Conservation (phyloP, 2,113 vertebrate genomes). For the Fulmarus glacialis region DNA sequence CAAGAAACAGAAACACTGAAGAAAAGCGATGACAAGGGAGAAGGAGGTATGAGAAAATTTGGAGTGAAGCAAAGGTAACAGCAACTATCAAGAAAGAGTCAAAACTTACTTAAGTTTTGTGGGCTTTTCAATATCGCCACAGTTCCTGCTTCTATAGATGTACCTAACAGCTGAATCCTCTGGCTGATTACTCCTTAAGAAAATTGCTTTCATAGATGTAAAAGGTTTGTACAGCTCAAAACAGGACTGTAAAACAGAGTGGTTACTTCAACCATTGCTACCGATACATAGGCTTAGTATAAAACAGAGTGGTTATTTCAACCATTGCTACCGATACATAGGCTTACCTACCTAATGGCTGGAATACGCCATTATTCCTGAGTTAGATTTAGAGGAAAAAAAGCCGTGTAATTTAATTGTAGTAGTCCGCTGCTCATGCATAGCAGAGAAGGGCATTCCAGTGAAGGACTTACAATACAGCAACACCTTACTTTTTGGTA, state of each 20-base stretch:
- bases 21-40: background rate
- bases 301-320: background rate
- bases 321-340: background rate
- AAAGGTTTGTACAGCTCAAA: background rate
- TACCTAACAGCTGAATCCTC: background rate
- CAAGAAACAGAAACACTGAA: background rate
- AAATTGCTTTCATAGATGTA: background rate
- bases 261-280: background rate
- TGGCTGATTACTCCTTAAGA: background rate
- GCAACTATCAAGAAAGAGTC: background rate
- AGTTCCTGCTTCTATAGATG: background rate
- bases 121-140: background rate
- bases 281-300: background rate
- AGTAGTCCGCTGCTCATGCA: rapidly evolving
- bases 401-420: background rate
- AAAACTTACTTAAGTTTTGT: background rate
- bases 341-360: background rate
- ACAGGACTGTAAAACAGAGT: background rate
- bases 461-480: background rate
- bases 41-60: background rate
- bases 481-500: background rate
- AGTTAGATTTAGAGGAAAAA: background rate
- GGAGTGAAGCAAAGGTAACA: background rate
- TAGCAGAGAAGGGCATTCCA: background rate
- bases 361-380: background rate